Evolutionary conservation across 2,113 vertebrate species (phyloP).

Genomic region (Anguilla japonica): DNA sequence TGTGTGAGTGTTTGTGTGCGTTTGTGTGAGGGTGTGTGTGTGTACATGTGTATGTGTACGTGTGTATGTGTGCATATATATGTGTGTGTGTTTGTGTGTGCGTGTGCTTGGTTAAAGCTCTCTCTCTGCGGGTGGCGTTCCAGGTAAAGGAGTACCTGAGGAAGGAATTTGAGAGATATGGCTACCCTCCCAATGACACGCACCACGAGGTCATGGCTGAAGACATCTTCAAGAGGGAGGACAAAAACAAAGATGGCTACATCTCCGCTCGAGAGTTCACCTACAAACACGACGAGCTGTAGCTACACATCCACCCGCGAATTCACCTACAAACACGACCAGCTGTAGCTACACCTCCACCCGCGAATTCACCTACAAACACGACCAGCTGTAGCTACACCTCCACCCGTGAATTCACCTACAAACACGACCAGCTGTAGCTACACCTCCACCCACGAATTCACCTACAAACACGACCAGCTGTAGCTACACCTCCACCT

Average conservation of each 20-base stretch:
- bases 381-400: too few species aligned
- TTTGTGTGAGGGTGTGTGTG: background rate
- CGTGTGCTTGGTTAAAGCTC: slow-evolving; percentile 17
- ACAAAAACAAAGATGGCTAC: slow-evolving; percentile 88
- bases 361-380: too few species aligned
- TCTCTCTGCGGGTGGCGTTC: background rate
- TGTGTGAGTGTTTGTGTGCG: slow-evolving; percentile 54
- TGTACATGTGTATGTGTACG: background rate
- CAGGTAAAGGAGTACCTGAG: slow-evolving; percentile 92
- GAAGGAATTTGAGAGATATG: slow-evolving; percentile 89
- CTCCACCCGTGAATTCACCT: too few species aligned
- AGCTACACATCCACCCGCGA: slow-evolving; percentile 10
- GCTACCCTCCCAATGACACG: slow-evolving; percentile 86
- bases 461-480: too few species aligned
- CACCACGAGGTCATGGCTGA: slow-evolving; percentile 87
- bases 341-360: too few species aligned
- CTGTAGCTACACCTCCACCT: too few species aligned
- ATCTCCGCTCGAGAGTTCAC: slow-evolving; percentile 96
- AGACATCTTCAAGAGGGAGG: slow-evolving; percentile 93
- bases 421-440: too few species aligned
- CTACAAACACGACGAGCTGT: slow-evolving; percentile 91
- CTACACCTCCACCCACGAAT: too few species aligned
- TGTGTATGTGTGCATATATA: background rate
- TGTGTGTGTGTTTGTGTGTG: background rate
- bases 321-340: too few species aligned